A percentile compares a stretch with the other conserved stretches of the same genome.
phyloP scores from a whole-genome alignment of 2,797 vertebrate species.

The Oreortyx pictus region DNA sequence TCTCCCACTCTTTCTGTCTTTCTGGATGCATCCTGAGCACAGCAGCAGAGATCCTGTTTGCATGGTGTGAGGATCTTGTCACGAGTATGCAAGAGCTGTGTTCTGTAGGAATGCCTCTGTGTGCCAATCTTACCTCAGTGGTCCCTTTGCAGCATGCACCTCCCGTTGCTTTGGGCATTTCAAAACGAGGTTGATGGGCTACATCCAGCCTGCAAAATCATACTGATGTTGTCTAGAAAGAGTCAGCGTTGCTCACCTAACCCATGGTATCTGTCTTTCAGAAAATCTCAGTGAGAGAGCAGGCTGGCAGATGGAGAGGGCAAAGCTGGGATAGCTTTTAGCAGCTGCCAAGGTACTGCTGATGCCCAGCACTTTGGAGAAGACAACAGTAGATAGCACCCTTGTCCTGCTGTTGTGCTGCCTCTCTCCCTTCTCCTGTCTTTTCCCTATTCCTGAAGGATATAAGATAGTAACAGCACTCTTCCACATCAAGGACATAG shows the following conservation, averaged over 20 bases:
- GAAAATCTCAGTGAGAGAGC: not conserved
- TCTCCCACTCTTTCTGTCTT: not conserved
- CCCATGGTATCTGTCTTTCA: not conserved
- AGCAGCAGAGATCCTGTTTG: not conserved
- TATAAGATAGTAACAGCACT: not conserved
- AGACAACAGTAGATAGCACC: rapidly evolving
- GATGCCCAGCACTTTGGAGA: not conserved
- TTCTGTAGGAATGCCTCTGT: not conserved
- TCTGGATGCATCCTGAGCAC: not conserved
- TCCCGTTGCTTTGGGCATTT: not conserved
- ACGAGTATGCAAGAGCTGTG: not conserved
- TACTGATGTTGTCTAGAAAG: not conserved
- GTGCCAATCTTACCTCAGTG: not conserved
- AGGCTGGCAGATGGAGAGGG: not conserved
- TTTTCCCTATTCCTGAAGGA: not conserved
- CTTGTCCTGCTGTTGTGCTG: not conserved
- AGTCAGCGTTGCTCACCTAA: not conserved
- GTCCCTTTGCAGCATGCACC: rapidly evolving
- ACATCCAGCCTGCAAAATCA: not conserved
- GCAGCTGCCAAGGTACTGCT: not conserved
- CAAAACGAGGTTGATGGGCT: not conserved
- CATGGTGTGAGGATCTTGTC: not conserved
- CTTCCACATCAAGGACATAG: not conserved
- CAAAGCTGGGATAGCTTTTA: not conserved
- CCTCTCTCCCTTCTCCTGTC: not conserved